A percentile compares a stretch with the other conserved stretches of the same genome.
phyloP scores from a whole-genome alignment of 1,140 invertebrate species.

The Idris sp. region DNA sequence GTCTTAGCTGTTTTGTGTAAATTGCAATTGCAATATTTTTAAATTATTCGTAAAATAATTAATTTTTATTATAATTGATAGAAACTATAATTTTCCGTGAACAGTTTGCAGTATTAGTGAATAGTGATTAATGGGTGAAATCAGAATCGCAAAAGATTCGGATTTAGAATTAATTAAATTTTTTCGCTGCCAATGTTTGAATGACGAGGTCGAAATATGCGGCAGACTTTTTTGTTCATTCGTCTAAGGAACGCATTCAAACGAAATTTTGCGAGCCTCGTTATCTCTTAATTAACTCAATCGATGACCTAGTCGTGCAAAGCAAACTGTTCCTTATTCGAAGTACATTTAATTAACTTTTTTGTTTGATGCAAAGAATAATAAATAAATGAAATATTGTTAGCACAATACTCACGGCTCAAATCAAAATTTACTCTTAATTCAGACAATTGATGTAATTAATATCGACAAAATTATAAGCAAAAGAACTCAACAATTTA shows the following conservation, averaged over 20 bases:
- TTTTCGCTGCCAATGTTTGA: constrained; percentile 21
- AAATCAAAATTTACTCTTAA: background rate
- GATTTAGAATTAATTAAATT: constrained; percentile 39
- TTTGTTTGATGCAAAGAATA: constrained; percentile 6
- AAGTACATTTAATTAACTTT: constrained; percentile 24
- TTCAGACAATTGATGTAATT: no score
- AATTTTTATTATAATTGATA: no score
- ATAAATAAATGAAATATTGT: constrained; percentile 24
- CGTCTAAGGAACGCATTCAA: constrained; percentile 19
- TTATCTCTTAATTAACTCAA: constrained; percentile 45
- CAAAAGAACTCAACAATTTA: no score
- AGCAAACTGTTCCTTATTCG: constrained; percentile 9
- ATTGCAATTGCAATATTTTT: no score
- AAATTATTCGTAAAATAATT: background rate
- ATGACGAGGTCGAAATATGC: constrained; percentile 5
- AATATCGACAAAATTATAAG: no score
- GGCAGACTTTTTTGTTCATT: constrained; percentile 9
- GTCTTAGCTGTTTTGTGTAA: no score
- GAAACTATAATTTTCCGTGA: background rate
- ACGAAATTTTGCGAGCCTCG: constrained; percentile 30
- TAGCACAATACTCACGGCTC: background rate
- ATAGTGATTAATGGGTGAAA: constrained; percentile 23
- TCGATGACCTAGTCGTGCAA: constrained; percentile 33
- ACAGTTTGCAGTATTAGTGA: constrained; percentile 1
- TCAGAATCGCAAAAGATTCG: constrained; percentile 13